A percentile compares a stretch with the other conserved stretches of the same genome.
Conservation (phyloP, 2,888 invertebrate genomes). For the Limnephilus auricula region DNA sequence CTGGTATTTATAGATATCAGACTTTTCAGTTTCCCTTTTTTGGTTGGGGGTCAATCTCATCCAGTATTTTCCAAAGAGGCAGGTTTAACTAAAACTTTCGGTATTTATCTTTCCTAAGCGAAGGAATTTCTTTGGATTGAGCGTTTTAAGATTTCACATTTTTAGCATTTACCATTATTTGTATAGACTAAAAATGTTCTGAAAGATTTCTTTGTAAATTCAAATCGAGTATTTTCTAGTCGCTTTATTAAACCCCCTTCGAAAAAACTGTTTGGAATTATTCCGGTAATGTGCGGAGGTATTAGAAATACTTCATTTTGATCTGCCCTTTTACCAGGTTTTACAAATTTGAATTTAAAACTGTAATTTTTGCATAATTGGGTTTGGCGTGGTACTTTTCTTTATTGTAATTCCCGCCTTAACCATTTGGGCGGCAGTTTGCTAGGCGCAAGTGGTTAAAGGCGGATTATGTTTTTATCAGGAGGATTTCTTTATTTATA, state of each 20-base stretch:
- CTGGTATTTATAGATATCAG: background rate
- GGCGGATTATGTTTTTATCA: background rate
- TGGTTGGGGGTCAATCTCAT: background rate
- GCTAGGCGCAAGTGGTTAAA: background rate
- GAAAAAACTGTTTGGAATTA: background rate
- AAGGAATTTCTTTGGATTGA: conserved; percentile 8
- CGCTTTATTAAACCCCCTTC: background rate
- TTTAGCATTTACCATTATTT: conserved; percentile 19
- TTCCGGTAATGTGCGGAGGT: conserved; percentile 13
- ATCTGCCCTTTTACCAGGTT: conserved; percentile 19
- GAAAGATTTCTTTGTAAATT: conserved; percentile 37
- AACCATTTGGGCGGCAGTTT: background rate
- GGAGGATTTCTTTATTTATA: background rate
- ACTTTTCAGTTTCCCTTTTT: background rate
- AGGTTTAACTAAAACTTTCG: conserved; percentile 32
- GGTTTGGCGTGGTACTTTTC: conserved; percentile 2
- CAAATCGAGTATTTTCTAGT: conserved; percentile 21
- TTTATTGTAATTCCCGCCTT: background rate
- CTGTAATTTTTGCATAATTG: conserved; percentile 42
- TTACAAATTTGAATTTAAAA: conserved; percentile 14
- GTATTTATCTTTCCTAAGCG: conserved; percentile 39
- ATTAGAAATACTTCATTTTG: conserved; percentile 16
- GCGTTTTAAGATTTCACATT: background rate
- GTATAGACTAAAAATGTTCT: conserved; percentile 29
- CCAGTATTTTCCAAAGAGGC: background rate